These are phyloP conservation scores for Arvicanthis niloticus DNA, from an alignment of 2,113 vertebrate genomes.

Conservation along the genomic window DNA sequence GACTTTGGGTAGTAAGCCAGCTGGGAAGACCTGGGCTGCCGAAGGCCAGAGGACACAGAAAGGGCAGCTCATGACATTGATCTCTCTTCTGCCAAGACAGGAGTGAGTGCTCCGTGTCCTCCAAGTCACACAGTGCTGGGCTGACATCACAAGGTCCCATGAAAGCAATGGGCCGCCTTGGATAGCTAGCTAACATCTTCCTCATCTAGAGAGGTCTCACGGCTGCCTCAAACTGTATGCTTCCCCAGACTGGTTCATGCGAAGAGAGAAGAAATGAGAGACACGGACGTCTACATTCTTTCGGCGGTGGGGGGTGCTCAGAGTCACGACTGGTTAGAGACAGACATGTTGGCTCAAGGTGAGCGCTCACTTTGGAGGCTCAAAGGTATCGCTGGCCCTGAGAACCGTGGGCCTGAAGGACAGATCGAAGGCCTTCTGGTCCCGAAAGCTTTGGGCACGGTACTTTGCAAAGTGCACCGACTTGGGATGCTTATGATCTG, in stretches of 20 bases:
- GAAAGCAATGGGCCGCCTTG: neutral
- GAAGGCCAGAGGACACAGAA: neutral
- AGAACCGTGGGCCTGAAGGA: slow-evolving; percentile 90
- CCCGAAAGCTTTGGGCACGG: slow-evolving; percentile 91
- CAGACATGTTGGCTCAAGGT: neutral
- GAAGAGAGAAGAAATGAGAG: too few species aligned
- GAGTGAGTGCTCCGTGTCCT: neutral
- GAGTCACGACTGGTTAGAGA: neutral
- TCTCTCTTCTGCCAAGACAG: neutral
- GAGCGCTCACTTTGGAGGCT: slow-evolving; percentile 81
- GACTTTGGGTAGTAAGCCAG: neutral
- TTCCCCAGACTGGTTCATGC: neutral
- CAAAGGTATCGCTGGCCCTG: slow-evolving; percentile 90
- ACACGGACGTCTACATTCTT: too few species aligned
- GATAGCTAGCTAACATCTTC: neutral
- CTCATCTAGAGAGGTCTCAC: too few species aligned
- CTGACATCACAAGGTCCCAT: too few species aligned
- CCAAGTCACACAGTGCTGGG: too few species aligned
- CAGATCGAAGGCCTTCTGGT: slow-evolving; percentile 87
- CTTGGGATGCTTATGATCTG: slow-evolving; percentile 41
- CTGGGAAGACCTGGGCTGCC: neutral
- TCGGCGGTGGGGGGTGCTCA: too few species aligned
- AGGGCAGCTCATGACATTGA: neutral
- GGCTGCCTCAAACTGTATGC: accelerated
- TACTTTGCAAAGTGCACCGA: slow-evolving; percentile 87